A percentile compares a stretch with the other conserved stretches of the same genome.
phyloP scores from a whole-genome alignment of 1,140 invertebrate genomes.

The Sinonovacula constricta region DNA sequence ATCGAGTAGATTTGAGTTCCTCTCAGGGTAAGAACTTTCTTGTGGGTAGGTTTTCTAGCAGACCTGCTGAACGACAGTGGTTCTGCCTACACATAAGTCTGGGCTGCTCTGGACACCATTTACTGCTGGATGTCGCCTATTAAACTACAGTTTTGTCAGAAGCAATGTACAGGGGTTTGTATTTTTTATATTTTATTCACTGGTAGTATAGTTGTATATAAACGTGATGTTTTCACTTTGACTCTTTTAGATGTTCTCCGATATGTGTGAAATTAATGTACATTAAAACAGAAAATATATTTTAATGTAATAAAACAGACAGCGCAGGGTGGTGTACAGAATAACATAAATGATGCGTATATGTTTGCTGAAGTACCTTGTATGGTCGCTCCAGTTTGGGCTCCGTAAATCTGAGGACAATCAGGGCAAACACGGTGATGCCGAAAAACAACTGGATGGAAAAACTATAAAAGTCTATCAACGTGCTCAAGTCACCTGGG shows the following conservation, averaged over 20 bases:
- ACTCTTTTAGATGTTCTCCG: not conserved
- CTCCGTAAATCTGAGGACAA: slow-evolving; percentile 86
- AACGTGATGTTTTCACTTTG: not conserved
- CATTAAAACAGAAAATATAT: not conserved
- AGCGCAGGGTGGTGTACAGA: no score
- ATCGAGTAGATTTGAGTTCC: no score
- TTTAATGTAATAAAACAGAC: not conserved
- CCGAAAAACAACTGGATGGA: slow-evolving; percentile 72
- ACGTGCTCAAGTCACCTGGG: slow-evolving; percentile 80
- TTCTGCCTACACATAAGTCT: no score
- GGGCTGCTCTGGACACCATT: no score
- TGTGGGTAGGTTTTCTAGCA: no score
- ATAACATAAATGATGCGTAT: not conserved
- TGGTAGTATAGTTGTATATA: not conserved
- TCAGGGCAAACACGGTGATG: slow-evolving; percentile 86
- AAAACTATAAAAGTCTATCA: slow-evolving; percentile 75
- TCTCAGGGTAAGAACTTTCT: no score
- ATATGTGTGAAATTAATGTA: not conserved
- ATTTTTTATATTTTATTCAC: not conserved
- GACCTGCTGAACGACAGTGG: no score
- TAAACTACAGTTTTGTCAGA: no score
- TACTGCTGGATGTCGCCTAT: no score
- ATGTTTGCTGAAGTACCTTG: slow-evolving; percentile 79
- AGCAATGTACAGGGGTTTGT: no score
- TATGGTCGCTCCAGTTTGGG: slow-evolving; percentile 86